phyloP scores from a whole-genome alignment of 2,797 vertebrate species.

The Parauchenoglanis ngamensis region DNA sequence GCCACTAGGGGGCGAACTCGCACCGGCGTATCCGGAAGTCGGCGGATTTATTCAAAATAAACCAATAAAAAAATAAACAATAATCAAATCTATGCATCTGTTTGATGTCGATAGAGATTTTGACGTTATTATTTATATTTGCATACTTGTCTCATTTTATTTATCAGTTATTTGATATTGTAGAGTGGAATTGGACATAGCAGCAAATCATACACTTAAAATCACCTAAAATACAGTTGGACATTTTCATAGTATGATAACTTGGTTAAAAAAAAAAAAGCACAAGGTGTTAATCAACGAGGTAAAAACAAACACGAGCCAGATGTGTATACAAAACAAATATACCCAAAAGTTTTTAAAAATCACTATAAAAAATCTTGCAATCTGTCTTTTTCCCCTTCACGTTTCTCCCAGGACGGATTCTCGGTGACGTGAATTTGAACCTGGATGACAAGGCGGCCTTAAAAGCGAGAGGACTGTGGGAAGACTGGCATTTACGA shows the following conservation, averaged over 20 bases:
- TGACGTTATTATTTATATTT: neutral
- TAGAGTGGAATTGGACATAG: neutral
- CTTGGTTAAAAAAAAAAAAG: neutral
- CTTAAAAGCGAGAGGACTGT: slow-evolving; percentile 79
- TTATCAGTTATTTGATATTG: neutral
- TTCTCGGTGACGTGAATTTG: slow-evolving; percentile 80
- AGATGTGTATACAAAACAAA: neutral
- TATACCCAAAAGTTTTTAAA: neutral
- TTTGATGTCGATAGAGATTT: neutral
- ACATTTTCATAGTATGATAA: too few relatives aligned
- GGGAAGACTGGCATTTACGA: slow-evolving; percentile 84
- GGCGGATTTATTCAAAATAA: neutral
- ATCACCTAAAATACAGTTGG: too few relatives aligned
- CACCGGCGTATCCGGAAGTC: neutral
- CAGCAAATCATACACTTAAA: neutral
- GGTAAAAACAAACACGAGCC: neutral
- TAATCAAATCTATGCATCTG: neutral
- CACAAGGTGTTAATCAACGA: neutral
- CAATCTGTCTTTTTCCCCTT: neutral
- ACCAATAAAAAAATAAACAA: too few relatives aligned
- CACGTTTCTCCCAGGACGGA: slow-evolving; percentile 68
- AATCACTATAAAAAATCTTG: neutral
- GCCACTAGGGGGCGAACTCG: neutral
- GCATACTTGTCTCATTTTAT: neutral
- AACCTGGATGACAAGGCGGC: slow-evolving; percentile 80